Conservation (phyloP, 1,140 invertebrate species). For the Oedothorax gibbosus region DNA sequence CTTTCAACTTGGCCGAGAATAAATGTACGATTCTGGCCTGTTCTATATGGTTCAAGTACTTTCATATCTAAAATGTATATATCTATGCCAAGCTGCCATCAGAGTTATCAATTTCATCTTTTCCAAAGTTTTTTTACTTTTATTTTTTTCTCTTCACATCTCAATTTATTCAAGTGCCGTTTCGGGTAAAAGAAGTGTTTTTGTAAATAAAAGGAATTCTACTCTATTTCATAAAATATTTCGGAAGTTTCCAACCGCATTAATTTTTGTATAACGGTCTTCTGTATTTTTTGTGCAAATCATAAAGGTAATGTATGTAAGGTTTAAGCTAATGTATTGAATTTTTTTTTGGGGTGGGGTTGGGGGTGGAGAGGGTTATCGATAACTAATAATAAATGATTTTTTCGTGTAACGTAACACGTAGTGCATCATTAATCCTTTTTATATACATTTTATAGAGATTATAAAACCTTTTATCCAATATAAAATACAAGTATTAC, state of each 20-base stretch:
- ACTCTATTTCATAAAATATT: background rate
- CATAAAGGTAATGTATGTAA: too few relatives aligned
- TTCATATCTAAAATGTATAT: slow-evolving; percentile 44
- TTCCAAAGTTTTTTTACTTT: background rate
- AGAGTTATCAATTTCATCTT: slow-evolving; percentile 23
- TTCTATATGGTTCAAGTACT: slow-evolving; percentile 23
- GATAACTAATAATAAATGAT: too few relatives aligned
- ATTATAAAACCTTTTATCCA: too few relatives aligned
- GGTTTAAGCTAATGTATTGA: too few relatives aligned
- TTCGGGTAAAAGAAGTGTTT: background rate
- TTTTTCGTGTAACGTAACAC: too few relatives aligned
- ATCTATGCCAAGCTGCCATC: slow-evolving; percentile 42
- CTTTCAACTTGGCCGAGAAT: background rate
- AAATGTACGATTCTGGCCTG: slow-evolving; percentile 25
- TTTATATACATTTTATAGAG: too few relatives aligned
- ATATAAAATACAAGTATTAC: too few relatives aligned
- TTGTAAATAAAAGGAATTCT: background rate
- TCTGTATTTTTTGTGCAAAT: too few relatives aligned
- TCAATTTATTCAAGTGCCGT: slow-evolving; percentile 20
- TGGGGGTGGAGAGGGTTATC: too few relatives aligned
- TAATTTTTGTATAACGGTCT: background rate
- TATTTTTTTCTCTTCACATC: background rate
- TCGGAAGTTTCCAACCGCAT: background rate
- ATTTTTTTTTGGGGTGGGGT: too few relatives aligned
- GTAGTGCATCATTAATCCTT: too few relatives aligned